Percentiles rank a stretch among this genome's conserved stretches.
These are phyloP conservation scores for Drosophila birchii DNA, from an alignment of 2,888 invertebrate species.

Conservation along the genomic window DNA sequence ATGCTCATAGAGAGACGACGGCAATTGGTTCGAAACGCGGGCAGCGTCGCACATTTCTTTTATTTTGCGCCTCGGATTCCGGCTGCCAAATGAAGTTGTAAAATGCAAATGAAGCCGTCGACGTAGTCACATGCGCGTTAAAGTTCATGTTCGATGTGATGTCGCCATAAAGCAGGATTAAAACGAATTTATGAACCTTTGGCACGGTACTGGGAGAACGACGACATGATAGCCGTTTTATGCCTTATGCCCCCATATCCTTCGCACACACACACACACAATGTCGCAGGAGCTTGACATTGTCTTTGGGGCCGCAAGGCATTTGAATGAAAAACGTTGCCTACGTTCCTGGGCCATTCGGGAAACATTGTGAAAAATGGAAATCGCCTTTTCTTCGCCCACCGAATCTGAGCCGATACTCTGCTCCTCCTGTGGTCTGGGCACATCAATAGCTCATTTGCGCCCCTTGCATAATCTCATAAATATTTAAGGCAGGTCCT, in stretches of 20 bases:
- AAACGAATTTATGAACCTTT: conserved; percentile 80
- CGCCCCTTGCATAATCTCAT: conserved; percentile 15
- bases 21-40: conserved; percentile 65
- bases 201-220: conserved; percentile 65
- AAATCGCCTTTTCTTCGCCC: conserved; percentile 3
- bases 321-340: conserved; percentile 54
- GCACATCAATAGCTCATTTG: conserved; percentile 45
- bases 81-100: conserved; percentile 74
- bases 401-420: conserved; percentile 21
- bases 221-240: conserved; percentile 65
- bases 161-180: conserved; percentile 80
- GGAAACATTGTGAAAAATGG: conserved; percentile 36
- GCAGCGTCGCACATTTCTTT: conserved; percentile 58
- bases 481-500: conserved; percentile 29
- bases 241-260: conserved; percentile 32
- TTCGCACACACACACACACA: conserved; percentile 31
- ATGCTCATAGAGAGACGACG: conserved; percentile 44
- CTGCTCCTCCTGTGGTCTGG: conserved; percentile 1
- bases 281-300: conserved; percentile 46
- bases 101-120: conserved; percentile 76
- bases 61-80: conserved; percentile 59
- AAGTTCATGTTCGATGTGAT: conserved; percentile 80
- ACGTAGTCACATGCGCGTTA: conserved; percentile 64
- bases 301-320: conserved; percentile 55
- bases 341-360: conserved; percentile 39